phyloP scores from a whole-genome alignment of 2,888 invertebrate species.

The Folsomia candida region DNA sequence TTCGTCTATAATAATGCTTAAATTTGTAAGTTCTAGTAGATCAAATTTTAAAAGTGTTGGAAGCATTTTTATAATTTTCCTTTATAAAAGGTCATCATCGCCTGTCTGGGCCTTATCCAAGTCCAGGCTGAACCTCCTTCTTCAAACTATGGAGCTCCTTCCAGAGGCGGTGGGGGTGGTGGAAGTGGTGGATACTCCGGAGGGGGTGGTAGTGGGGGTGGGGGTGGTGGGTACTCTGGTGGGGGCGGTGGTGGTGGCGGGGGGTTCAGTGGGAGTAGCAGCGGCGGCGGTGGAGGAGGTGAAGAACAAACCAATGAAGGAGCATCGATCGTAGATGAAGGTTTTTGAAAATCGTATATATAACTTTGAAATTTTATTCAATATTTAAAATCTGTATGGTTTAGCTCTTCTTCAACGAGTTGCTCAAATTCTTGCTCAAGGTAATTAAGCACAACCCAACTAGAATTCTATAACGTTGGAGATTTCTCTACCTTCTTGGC shows the following conservation, averaged over 20 bases:
- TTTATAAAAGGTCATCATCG: no score
- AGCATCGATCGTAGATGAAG: slow-evolving; percentile 36
- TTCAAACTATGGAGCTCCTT: neutral
- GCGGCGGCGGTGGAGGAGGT: slow-evolving; percentile 17
- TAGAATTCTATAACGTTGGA: no score
- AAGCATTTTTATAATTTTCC: no score
- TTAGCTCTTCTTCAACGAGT: slow-evolving; percentile 20
- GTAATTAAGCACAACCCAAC: no score
- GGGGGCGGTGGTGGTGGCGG: neutral
- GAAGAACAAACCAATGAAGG: slow-evolving; percentile 6
- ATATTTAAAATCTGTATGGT: neutral
- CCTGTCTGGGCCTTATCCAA: no score
- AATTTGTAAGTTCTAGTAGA: no score
- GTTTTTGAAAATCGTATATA: neutral
- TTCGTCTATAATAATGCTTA: no score
- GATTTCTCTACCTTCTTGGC: no score
- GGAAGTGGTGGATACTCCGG: slow-evolving; percentile 22
- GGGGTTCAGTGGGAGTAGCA: slow-evolving; percentile 7
- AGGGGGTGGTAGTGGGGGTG: slow-evolving; percentile 16
- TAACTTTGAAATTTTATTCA: neutral
- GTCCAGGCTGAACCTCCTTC: no score
- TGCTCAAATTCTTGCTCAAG: slow-evolving; percentile 36
- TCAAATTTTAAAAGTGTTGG: no score
- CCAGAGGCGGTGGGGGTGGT: neutral
- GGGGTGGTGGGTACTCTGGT: slow-evolving; percentile 11